Evolutionary conservation across 2,797 vertebrate genomes (phyloP).

Genomic region (Phrynocephalus vlangalii): DNA sequence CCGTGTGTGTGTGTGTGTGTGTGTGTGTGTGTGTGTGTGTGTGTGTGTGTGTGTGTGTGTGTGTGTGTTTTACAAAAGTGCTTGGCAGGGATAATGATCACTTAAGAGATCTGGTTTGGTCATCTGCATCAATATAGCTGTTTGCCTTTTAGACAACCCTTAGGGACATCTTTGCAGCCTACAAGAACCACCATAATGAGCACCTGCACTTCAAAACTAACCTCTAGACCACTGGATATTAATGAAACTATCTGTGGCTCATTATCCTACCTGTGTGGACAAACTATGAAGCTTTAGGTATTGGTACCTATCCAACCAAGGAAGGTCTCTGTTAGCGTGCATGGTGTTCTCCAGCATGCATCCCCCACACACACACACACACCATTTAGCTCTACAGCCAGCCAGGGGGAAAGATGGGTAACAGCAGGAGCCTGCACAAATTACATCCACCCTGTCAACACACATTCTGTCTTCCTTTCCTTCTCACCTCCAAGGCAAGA

Average conservation of each 20-base stretch:
- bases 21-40: no score
- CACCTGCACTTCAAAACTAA: no score
- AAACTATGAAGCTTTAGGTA: background rate
- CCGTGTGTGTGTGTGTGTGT: background rate
- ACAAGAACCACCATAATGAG: no score
- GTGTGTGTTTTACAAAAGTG: background rate
- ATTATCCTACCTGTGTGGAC: background rate
- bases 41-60: no score
- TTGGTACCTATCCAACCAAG: no score
- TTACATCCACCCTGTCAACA: background rate
- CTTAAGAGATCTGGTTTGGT: background rate
- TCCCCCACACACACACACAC: no score
- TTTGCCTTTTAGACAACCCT: background rate
- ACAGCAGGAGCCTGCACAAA: constrained; percentile 17
- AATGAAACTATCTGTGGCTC: background rate
- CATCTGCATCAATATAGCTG: no score
- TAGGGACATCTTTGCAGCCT: background rate
- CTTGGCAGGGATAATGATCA: background rate
- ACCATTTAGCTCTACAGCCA: background rate
- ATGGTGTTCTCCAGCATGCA: background rate
- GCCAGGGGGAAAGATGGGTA: constrained; percentile 8
- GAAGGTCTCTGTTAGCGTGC: background rate
- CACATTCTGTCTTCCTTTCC: constrained; percentile 4
- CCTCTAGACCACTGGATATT: background rate
- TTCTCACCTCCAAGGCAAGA: constrained; percentile 4